Evolutionary conservation across 2,113 vertebrate species (phyloP).

Genomic region (Myrmecobius fasciatus): DNA sequence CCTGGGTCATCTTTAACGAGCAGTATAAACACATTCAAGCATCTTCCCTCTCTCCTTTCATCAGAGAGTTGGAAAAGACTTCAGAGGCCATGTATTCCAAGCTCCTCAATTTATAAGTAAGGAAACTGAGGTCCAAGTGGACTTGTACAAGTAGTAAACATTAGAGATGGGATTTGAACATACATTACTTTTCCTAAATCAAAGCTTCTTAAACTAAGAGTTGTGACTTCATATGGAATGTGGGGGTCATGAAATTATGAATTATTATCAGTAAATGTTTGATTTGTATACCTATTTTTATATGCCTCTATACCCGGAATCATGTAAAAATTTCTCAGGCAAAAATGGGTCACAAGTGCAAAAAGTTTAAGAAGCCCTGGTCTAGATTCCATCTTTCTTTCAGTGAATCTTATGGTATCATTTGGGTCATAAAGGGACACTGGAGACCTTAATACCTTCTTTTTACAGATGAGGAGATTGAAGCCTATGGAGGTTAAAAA

Average conservation of each 20-base stretch:
- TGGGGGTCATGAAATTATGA: too few relatives aligned
- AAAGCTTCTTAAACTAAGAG: too few relatives aligned
- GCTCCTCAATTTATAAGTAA: neutral
- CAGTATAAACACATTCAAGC: neutral
- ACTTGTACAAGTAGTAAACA: neutral
- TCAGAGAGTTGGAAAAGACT: neutral
- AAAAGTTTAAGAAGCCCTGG: too few relatives aligned
- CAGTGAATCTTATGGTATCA: neutral
- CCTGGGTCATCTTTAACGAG: neutral
- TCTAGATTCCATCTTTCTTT: neutral
- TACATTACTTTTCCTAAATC: too few relatives aligned
- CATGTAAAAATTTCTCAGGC: too few relatives aligned
- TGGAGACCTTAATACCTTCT: neutral
- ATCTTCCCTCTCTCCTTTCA: neutral
- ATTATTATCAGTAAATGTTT: too few relatives aligned
- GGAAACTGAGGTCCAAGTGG: neutral
- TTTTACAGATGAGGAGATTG: slow-evolving; percentile 13
- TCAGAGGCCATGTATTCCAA: neutral
- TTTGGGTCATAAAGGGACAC: neutral
- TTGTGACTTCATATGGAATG: too few relatives aligned
- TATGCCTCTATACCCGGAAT: too few relatives aligned
- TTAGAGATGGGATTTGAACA: slow-evolving; percentile 1
- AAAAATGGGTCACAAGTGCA: too few relatives aligned
- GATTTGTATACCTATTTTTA: too few relatives aligned
- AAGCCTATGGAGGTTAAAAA: neutral